phyloP scores from a whole-genome alignment of 1,140 invertebrate species.

The Oncopeltus fasciatus region DNA sequence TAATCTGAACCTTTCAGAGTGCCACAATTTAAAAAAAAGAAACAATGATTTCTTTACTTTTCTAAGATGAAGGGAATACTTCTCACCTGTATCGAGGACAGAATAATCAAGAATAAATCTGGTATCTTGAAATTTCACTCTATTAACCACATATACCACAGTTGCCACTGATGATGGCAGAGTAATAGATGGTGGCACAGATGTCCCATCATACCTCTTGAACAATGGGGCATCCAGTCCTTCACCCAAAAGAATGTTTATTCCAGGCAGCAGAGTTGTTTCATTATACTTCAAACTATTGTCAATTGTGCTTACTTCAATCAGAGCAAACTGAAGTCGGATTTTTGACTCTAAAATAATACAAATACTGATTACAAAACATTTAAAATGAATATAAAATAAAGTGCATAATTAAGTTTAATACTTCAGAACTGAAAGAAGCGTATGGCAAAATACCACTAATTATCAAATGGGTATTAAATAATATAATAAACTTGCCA shows the following conservation, averaged over 20 bases:
- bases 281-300: too few species aligned
- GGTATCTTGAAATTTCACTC: too few species aligned
- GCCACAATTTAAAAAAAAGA: too few species aligned
- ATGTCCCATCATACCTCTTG: neutral
- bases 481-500: too few species aligned
- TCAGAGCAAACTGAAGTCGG: neutral
- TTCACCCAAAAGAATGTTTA: slow-evolving; percentile 6
- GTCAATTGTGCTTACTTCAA: neutral
- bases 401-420: too few species aligned
- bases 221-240: neutral
- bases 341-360: neutral
- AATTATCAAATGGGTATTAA: too few species aligned
- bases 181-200: neutral
- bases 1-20: too few species aligned
- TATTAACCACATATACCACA: neutral
- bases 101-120: slow-evolving; percentile 9
- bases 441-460: too few species aligned
- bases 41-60: too few species aligned
- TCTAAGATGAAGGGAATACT: too few species aligned
- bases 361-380: neutral
- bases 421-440: too few species aligned
- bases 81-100: neutral
- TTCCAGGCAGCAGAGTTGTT: neutral
- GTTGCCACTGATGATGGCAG: neutral
- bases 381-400: too few species aligned